These are phyloP conservation scores for Micropoecilia bifurca DNA, from an alignment of 2,797 vertebrate species.

Conservation along the genomic window DNA sequence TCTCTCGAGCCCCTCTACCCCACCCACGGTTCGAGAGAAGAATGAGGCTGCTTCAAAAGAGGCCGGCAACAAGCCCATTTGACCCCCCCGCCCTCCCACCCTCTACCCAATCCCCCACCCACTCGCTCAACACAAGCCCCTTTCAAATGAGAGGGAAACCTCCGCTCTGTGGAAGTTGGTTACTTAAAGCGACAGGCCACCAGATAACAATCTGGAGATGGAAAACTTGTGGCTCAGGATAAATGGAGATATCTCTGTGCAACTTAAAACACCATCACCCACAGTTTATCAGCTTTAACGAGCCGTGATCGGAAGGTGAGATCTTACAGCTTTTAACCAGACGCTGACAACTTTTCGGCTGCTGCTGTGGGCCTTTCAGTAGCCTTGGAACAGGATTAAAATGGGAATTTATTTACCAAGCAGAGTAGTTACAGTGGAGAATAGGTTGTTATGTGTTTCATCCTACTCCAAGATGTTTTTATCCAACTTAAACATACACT, in stretches of 20 bases:
- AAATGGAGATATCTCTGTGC: constrained; percentile 68
- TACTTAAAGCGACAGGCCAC: constrained; percentile 75
- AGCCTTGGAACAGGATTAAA: constrained; percentile 40
- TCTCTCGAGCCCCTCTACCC: constrained; percentile 9
- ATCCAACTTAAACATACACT: not conserved
- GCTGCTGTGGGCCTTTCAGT: constrained; percentile 34
- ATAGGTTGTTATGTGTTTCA: not conserved
- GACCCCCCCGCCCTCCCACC: constrained; percentile 35
- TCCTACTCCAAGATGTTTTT: not conserved
- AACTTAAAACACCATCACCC: constrained; percentile 60
- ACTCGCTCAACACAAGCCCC: constrained; percentile 71
- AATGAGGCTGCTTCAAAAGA: constrained; percentile 72
- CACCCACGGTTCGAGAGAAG: constrained; percentile 53
- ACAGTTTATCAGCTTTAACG: constrained; percentile 68
- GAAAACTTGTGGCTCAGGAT: constrained; percentile 63
- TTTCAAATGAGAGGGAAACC: constrained; percentile 71
- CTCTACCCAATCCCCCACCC: constrained; percentile 24
- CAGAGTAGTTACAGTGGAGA: not conserved
- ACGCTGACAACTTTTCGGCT: constrained; percentile 46
- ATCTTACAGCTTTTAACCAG: constrained; percentile 32
- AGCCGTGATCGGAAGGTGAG: constrained; percentile 54
- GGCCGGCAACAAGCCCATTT: constrained; percentile 69
- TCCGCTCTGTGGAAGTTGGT: constrained; percentile 75
- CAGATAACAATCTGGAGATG: constrained; percentile 70
- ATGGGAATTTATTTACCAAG: constrained; percentile 33